Evolutionary conservation across 2,888 invertebrate genomes (phyloP).

Genomic region (Dolichopus griseipennis): DNA sequence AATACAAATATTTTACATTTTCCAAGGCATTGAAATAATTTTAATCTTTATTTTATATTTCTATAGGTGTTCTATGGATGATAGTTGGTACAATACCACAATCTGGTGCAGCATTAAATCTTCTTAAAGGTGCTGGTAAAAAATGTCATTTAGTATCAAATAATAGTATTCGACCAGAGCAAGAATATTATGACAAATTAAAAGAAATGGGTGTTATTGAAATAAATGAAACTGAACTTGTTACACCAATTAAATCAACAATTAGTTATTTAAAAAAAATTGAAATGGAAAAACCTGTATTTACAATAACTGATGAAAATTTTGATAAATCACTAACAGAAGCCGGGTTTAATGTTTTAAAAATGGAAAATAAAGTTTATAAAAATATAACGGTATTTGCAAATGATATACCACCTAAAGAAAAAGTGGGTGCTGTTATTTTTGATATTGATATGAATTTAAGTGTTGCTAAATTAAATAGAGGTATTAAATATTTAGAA

Average conservation of each 20-base stretch:
- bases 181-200: conserved; percentile 34
- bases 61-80: conserved; percentile 45
- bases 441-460: conserved; percentile 43
- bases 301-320: conserved; percentile 36
- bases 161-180: conserved; percentile 36
- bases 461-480: conserved; percentile 41
- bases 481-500: conserved; percentile 41
- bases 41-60: too few relatives aligned
- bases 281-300: conserved; percentile 42
- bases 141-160: conserved; percentile 41
- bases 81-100: conserved; percentile 36
- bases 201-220: conserved; percentile 27
- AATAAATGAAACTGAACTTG: conserved; percentile 37
- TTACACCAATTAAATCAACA: conserved; percentile 43
- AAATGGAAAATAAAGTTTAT: background rate
- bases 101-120: conserved; percentile 36
- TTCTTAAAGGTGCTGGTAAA: conserved; percentile 41
- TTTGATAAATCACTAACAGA: conserved; percentile 37
- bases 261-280: conserved; percentile 43
- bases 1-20: too few relatives aligned
- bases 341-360: conserved; percentile 39
- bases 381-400: background rate
- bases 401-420: background rate
- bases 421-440: conserved; percentile 43
- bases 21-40: too few relatives aligned